Evolutionary conservation across 2,113 vertebrate genomes (phyloP), one percentile per base, ranked within the genome.

Genomic region (Hippocampus abdominalis): DNA sequence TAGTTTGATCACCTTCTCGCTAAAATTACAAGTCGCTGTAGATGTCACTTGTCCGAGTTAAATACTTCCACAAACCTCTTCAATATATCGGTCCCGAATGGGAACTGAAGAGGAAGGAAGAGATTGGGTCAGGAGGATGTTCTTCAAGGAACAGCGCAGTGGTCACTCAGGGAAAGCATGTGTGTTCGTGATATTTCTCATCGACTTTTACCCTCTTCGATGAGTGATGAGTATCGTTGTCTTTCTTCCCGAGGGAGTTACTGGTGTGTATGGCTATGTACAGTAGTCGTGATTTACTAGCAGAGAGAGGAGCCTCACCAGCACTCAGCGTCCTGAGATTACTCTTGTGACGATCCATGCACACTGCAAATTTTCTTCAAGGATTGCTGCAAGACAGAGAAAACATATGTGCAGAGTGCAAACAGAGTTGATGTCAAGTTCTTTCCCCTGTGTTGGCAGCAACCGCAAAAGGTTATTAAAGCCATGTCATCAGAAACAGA

Each of bases 221-320:
- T 86, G 73, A 84, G 81, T 89, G 84, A 91, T 89, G 87, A 84
- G 76, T 76, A 86, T 88, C 75, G 71, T 83, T 87, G 84, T 32
- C 3, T 64, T 49, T 66, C 66, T 68, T 63, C 71, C 36, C 81
- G 57, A 67, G 40, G 21, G 65, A 72, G 39, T 51, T 49, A 59
- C 12, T 79, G 76, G 71, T 82, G 25, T 32, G 68, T 72, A 68
- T 76, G 78, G 57, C 71, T 77, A 81, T 81, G 75, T 84, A 83
- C 83, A 88, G 88, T 88, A 84, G 87, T 81, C 23, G 81, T 77
- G 72, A 86, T 88, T 86, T 84, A 86, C 75, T 73, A 60, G 67
- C 63, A 72, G 60, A 12, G 16, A 66, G 70, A 80, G 63, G 70
- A 80, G 87, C 66, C 70, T 23, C 54, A 72, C 49, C 77, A 72